These are phyloP conservation scores for Heliconius erato DNA, from an alignment of 2,888 invertebrate genomes.

Conservation along the genomic window DNA sequence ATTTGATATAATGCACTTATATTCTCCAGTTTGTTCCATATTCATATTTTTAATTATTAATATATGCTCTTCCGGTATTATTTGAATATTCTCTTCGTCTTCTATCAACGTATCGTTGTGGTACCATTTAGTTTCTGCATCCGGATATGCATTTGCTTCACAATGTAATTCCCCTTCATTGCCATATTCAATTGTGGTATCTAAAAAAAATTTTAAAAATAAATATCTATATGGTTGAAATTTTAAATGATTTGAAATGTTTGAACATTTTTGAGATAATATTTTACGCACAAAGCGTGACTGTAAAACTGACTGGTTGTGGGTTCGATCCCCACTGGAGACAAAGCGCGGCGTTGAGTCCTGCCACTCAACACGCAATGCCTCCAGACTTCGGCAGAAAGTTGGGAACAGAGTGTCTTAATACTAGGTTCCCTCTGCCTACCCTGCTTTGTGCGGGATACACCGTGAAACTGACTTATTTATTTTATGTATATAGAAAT, in stretches of 20 bases:
- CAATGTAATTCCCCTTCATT: constrained; percentile 66
- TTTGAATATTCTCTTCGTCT: constrained; percentile 54
- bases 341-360: no score
- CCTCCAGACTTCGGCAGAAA: no score
- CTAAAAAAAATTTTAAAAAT: constrained; percentile 57
- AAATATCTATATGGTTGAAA: background rate
- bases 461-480: no score
- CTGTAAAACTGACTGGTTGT: no score
- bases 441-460: no score
- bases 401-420: no score
- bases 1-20: constrained; percentile 67
- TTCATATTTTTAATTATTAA: constrained; percentile 69
- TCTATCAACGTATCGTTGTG: constrained; percentile 64
- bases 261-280: no score
- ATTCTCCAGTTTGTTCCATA: constrained; percentile 65
- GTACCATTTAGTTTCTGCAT: constrained; percentile 69
- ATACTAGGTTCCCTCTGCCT: no score
- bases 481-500: no score
- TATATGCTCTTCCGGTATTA: constrained; percentile 58
- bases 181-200: constrained; percentile 68
- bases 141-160: constrained; percentile 71
- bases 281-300: no score
- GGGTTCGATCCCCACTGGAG: no score
- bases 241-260: background rate
- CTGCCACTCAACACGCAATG: no score